Base-by-base conservation (phyloP, 2,888 invertebrate genomes). In the Mellilla xanthometata region DNA sequence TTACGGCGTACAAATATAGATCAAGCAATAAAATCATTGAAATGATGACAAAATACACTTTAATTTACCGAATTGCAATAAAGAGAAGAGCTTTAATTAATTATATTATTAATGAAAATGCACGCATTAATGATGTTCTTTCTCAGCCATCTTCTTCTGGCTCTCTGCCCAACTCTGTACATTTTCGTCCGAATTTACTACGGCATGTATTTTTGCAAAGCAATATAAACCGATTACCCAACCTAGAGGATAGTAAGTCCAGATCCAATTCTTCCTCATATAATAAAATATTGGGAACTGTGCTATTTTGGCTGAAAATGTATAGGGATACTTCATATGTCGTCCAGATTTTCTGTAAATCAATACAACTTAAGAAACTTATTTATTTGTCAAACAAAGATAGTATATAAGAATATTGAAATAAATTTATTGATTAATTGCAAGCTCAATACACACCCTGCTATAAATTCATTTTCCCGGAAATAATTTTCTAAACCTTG, bases 271-370 rank as follows among this genome's bases (percentile, higher is more conserved):
- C 59, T 96, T 92, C 62, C 93, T 91, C 59, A 92, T 79, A 68
- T 96, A 94, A 68, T 82, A 90, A 69, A 93, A 94, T 52, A 90
- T 89, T n/a, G 97, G 97, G 68, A 97, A 97, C 68, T 95, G 95
- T 4, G 92, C 94, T 3, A 96, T 61, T 84, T 96, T 96, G 0
- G 96, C 95, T 1, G 93, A 82, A 15, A 93, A 73, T 0, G 97
- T 96, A 76, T 97, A 97, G 0, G 97, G 97, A 76, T 86, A 97
- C 75, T 94, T 96, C 97, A 97, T 96, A 34, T 93, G 94, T 45
- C 94, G 91, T 41, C 92, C 91, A 39, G 88, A 83, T 62, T 85
- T 84, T 15, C 88, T 88, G 72, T 8, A 27, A 12, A n/a, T 24
- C 26, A n/a, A 33, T 22, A 11, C 13, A 8, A 23, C 1, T 11